Evolutionary conservation across 2,888 invertebrate species (phyloP), one percentile per base, ranked within the genome.

Genomic region (Helleia helle): DNA sequence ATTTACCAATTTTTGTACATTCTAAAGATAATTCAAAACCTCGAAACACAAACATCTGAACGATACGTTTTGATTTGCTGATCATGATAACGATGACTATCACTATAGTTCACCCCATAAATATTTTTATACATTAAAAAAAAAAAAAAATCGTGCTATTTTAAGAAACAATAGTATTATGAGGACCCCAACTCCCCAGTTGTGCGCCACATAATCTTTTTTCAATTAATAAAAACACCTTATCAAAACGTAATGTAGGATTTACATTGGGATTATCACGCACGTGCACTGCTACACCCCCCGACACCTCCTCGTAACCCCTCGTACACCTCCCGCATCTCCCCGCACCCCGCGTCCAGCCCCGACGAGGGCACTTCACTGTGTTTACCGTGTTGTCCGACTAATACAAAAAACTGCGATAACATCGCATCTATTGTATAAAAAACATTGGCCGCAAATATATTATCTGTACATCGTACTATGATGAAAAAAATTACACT

Each of bases 141-240:
- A n/a, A n/a, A n/a, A 14, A 29, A 29, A 4, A 38, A n/a, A 22
- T 27, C 7, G 15, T 7, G 8, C 17, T 11, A 38, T 26, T 22
- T 22, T 22, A 22, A 22, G 8, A 22, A 22, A 8, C 22, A 22
- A 8, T 22, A 22, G 22, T 22, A 22, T 22, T 22, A 22, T 4
- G 22, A 46, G 42, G 46, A 45, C 43, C 43, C 46, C 47, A 42
- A 51, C 51, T 51, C 42, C 44, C 40, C 48, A 50, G 58, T 52
- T 54, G 56, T 50, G 48, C 44, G 51, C 48, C 50, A 46, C 57
- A 53, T 72, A 76, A 79, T 79, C 73, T 67, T 54, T 79, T 81
- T 80, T 73, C 76, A 74, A 81, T 83, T 79, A 80, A 62, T 70
- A 71, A 73, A 76, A 74, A 75, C 66, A 66, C 71, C 68, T 76